Base-by-base conservation (phyloP, 2,113 vertebrate species). In the Mola mola region DNA sequence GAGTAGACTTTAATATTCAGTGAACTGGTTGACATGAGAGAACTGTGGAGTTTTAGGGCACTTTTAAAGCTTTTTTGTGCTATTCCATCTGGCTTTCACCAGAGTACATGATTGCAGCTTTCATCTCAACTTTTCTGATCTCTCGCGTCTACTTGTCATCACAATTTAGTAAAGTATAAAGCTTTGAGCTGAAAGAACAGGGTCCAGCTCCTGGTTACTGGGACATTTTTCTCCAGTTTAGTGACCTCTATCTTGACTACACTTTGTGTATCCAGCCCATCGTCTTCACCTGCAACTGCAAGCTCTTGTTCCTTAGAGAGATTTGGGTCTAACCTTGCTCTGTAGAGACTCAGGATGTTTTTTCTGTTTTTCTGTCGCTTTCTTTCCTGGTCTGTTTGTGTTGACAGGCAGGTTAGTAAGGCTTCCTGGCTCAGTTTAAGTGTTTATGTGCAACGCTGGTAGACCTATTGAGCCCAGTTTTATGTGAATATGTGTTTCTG, bases 251-350 rank as follows among this genome's bases (percentile, higher is more conserved):
- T 60, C 31, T 53, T 46, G 13, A 17, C 11, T 52, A 13, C 36
- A 31, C 38, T 36, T 26, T 60, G 17, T 62, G 44, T 70, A 73
- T 37, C 19, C 15, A 44, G 36, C 20, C 41, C 40, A 11, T 62
- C 25, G 43, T 66, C 41, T n/a, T 77, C 9, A 64, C 57, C 61
- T 65, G 71, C 52, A 41, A 25, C 63, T 28, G 60, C 31, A 46
- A 31, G 56, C 42, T 75, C 65, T 78, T 68, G 53, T 61, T 56
- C n/a, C 17, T 66, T 36, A 22, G 43, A 65, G 43, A 74, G 65
- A 29, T 17, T 44, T 52, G 22, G 4, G 5, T 72, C 16, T 72
- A 47, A 31, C 75, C 72, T 76, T 82, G 82, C 55, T 70, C 64
- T 50, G 5, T 4, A 0, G 21, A 40, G 24, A 17, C 38, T 12